Percentiles rank a stretch among this genome's conserved stretches.
These are phyloP conservation scores for Alloscopus bannaensis DNA, from an alignment of 2,888 invertebrate genomes.

Conservation along the genomic window DNA sequence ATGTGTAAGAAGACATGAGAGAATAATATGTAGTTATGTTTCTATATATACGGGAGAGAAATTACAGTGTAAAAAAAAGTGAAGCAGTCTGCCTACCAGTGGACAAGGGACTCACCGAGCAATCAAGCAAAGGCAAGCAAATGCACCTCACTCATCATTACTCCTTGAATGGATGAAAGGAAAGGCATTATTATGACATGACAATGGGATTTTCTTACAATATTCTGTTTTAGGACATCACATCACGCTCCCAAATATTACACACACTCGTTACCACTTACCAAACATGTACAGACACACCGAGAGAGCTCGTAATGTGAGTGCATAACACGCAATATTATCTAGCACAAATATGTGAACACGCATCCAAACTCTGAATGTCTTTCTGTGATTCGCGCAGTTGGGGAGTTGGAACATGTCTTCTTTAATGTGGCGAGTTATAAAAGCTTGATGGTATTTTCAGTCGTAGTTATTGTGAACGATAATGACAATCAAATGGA, in stretches of 20 bases:
- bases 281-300: background rate
- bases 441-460: too few relatives aligned
- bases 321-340: too few relatives aligned
- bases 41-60: background rate
- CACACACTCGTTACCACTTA: too few relatives aligned
- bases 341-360: too few relatives aligned
- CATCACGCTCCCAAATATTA: too few relatives aligned
- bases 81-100: conserved; percentile 43
- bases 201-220: conserved; percentile 37
- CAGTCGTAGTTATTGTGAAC: too few relatives aligned
- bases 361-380: too few relatives aligned
- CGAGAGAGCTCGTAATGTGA: too few relatives aligned
- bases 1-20: conserved; percentile 25
- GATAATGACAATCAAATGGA: too few relatives aligned
- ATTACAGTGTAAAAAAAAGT: conserved; percentile 23
- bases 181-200: conserved; percentile 35
- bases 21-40: conserved; percentile 11
- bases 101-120: conserved; percentile 67
- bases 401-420: too few relatives aligned
- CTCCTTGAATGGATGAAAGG: background rate
- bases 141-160: conserved; percentile 24
- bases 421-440: too few relatives aligned
- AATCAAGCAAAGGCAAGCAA: conserved; percentile 65
- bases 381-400: too few relatives aligned
- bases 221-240: conserved; percentile 35